A percentile compares a stretch with the other conserved stretches of the same genome.
These are phyloP conservation scores for Bhutanitis thaidina DNA, from an alignment of 2,888 invertebrate genomes.

Conservation along the genomic window DNA sequence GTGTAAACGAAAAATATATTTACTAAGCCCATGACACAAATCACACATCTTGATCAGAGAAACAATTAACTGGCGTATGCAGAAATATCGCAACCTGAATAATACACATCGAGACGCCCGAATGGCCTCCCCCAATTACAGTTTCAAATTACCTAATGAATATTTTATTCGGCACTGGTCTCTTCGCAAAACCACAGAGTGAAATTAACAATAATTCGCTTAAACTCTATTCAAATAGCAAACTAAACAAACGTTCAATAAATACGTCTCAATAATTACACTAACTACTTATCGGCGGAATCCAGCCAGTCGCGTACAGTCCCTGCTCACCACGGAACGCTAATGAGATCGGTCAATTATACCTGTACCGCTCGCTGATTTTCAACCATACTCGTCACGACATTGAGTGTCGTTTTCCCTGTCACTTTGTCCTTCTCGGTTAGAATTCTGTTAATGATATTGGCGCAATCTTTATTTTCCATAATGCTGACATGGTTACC, in stretches of 20 bases:
- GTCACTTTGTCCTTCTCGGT: slow-evolving; percentile 36
- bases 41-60: background rate
- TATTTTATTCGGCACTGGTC: slow-evolving; percentile 70
- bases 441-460: slow-evolving; percentile 79
- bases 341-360: slow-evolving; percentile 14
- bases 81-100: background rate
- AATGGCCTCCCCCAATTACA: background rate
- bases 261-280: background rate
- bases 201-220: background rate
- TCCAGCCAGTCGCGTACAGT: no score
- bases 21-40: slow-evolving; percentile 9
- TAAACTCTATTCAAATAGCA: slow-evolving; percentile 24
- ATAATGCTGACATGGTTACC: slow-evolving; percentile 87
- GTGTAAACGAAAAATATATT: slow-evolving; percentile 4
- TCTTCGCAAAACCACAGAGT: slow-evolving; percentile 14
- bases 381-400: slow-evolving; percentile 60
- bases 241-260: slow-evolving; percentile 15
- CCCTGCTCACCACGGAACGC: background rate
- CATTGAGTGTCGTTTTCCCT: slow-evolving; percentile 46
- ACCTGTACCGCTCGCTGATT: slow-evolving; percentile 46
- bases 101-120: slow-evolving; percentile 1
- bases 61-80: background rate
- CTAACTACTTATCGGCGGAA: background rate
- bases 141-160: slow-evolving; percentile 38
- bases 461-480: slow-evolving; percentile 81